phyloP scores from a whole-genome alignment of 2,797 vertebrate species.

The Morelia viridis region DNA sequence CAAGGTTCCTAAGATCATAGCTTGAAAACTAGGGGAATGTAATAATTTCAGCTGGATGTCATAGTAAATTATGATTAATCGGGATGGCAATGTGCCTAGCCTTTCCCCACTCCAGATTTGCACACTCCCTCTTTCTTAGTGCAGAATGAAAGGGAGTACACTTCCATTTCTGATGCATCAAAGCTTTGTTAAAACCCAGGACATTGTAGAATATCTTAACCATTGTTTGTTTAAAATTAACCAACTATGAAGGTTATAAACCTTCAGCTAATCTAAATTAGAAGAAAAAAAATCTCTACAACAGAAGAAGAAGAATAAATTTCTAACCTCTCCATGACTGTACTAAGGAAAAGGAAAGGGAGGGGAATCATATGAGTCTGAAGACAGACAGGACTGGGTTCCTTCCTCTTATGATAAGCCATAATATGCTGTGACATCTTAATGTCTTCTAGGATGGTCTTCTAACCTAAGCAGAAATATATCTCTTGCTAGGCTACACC shows the following conservation, averaged over 20 bases:
- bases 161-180: not conserved
- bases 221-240: not conserved
- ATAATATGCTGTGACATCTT: not conserved
- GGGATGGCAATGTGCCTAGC: not conserved
- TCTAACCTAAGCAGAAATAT: not conserved
- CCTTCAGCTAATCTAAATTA: not conserved
- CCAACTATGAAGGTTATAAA: not conserved
- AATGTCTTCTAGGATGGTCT: not conserved
- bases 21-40: not conserved
- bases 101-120: not conserved
- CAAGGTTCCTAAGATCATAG: not conserved
- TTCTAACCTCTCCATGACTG: not conserved
- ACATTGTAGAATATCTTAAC: not conserved
- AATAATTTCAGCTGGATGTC: not conserved
- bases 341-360: not conserved
- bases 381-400: not conserved
- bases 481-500: not conserved
- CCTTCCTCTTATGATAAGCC: not conserved
- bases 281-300: not conserved
- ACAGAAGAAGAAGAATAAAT: not conserved
- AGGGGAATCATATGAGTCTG: not conserved
- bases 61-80: not conserved
- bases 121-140: not conserved
- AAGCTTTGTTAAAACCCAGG: not conserved
- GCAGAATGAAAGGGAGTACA: not conserved